A percentile compares a stretch with the other conserved stretches of the same genome.
phyloP scores from a whole-genome alignment of 2,888 invertebrate species.

The Harpalus rubripes region DNA sequence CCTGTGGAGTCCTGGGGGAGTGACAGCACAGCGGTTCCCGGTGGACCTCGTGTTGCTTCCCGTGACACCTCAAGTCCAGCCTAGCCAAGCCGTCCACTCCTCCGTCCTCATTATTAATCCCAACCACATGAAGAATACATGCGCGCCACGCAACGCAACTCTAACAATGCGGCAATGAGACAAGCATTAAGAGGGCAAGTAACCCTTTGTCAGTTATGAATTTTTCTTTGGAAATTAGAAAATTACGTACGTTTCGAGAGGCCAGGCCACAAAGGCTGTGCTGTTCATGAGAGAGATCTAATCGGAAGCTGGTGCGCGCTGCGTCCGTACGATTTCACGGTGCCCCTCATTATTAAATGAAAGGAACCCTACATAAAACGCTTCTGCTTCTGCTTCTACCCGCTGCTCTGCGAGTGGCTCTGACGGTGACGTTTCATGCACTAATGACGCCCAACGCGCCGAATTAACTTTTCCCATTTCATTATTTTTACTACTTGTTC shows the following conservation, averaged over 20 bases:
- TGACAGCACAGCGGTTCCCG: constrained; percentile 64
- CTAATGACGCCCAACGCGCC: constrained; percentile 59
- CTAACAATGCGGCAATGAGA: constrained; percentile 2
- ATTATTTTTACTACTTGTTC: constrained; percentile 9
- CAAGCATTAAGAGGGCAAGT: constrained; percentile 57
- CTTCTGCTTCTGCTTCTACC: background rate
- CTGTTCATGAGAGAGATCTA: constrained; percentile 59
- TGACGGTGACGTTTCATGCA: constrained; percentile 62
- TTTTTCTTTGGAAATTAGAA: constrained; percentile 58
- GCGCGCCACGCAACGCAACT: background rate
- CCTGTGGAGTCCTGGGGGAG: constrained; percentile 72
- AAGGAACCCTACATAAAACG: constrained; percentile 63
- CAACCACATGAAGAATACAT: constrained; percentile 25
- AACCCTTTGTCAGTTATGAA: constrained; percentile 52
- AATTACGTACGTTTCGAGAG: constrained; percentile 58
- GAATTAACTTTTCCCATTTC: constrained; percentile 34
- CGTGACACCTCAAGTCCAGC: constrained; percentile 70
- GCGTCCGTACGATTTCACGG: constrained; percentile 58
- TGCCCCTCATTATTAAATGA: constrained; percentile 64
- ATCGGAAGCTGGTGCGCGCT: constrained; percentile 56
- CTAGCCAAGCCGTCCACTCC: constrained; percentile 60
- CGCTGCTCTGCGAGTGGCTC: constrained; percentile 1
- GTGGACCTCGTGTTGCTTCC: constrained; percentile 68
- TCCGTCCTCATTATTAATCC: constrained; percentile 62
- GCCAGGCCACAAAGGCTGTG: constrained; percentile 56